Conservation (phyloP, 2,797 vertebrate genomes). For the Lithobates sylvaticus region DNA sequence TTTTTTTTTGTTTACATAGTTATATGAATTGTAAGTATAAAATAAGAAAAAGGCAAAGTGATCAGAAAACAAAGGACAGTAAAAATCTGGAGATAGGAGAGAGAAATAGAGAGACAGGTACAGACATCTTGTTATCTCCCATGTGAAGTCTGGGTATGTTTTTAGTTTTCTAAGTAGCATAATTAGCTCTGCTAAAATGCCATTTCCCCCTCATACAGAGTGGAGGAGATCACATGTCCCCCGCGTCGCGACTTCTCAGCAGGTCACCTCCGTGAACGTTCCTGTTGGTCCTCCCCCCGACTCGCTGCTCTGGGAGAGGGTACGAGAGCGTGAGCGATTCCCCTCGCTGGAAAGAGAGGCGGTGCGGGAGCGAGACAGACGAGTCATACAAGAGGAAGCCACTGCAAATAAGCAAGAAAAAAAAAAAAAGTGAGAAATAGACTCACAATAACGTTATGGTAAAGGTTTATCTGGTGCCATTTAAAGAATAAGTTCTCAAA, state of each 20-base stretch:
- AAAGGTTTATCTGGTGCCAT: neutral
- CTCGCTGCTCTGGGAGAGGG: conserved; percentile 90
- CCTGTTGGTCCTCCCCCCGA: conserved; percentile 78
- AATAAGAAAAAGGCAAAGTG: conserved; percentile 46
- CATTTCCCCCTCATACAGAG: conserved; percentile 31
- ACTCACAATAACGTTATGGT: neutral
- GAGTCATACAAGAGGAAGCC: conserved; percentile 94
- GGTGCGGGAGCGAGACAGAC: conserved; percentile 91
- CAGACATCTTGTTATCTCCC: conserved; percentile 57
- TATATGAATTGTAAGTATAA: conserved; percentile 42
- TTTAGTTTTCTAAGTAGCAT: conserved; percentile 58
- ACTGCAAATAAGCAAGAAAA: conserved; percentile 74
- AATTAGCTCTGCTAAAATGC: conserved; percentile 56
- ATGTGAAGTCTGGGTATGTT: conserved; percentile 51
- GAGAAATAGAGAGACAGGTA: conserved; percentile 42
- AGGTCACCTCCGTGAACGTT: conserved; percentile 91
- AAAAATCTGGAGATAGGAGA: conserved; percentile 34
- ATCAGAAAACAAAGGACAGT: conserved; percentile 21
- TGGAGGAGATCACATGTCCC: conserved; percentile 61
- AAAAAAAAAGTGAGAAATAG: conserved; percentile 2
- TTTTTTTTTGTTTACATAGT: conserved; percentile 17
- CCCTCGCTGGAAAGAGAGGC: conserved; percentile 92
- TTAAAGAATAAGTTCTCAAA: no score
- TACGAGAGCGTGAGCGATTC: conserved; percentile 88
- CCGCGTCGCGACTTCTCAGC: conserved; percentile 74